Percentiles rank a stretch among this genome's conserved stretches.
Conservation (phyloP, 2,888 invertebrate species). For the Lymantria dispar region DNA sequence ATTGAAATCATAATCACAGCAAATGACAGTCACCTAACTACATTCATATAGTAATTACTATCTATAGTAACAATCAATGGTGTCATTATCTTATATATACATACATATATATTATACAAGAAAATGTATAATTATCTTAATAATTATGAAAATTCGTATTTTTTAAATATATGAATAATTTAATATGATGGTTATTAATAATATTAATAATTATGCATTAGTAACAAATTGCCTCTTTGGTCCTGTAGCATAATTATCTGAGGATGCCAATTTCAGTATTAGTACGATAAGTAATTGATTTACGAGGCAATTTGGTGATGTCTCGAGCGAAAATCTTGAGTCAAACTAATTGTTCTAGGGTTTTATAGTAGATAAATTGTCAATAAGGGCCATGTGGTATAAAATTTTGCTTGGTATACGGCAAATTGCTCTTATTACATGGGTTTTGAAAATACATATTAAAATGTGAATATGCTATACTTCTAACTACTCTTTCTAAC, state of each 20-base stretch:
- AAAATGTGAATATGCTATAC: no score
- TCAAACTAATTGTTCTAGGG: no score
- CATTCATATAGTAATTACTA: slow-evolving; percentile 26
- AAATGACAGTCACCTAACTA: slow-evolving; percentile 62
- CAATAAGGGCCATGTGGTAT: not conserved
- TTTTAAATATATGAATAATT: slow-evolving; percentile 40
- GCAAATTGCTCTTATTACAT: no score
- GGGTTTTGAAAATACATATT: no score
- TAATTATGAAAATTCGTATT: slow-evolving; percentile 51
- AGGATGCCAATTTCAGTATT: no score
- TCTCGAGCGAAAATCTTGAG: no score
- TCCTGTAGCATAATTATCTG: no score
- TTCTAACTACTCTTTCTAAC: no score
- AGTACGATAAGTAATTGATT: no score
- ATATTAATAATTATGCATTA: slow-evolving; percentile 19
- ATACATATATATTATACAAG: slow-evolving; percentile 8
- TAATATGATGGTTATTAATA: slow-evolving; percentile 22
- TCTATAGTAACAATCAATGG: slow-evolving; percentile 50
- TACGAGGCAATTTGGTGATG: no score
- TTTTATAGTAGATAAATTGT: slow-evolving; percentile 1
- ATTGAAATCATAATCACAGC: slow-evolving; percentile 63
- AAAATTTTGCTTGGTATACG: no score
- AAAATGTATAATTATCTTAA: slow-evolving; percentile 22
- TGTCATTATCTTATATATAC: slow-evolving; percentile 49
- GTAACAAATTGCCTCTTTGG: slow-evolving; percentile 1